These are phyloP conservation scores for Zonitis immaculata DNA, from an alignment of 2,888 invertebrate species.

Conservation along the genomic window DNA sequence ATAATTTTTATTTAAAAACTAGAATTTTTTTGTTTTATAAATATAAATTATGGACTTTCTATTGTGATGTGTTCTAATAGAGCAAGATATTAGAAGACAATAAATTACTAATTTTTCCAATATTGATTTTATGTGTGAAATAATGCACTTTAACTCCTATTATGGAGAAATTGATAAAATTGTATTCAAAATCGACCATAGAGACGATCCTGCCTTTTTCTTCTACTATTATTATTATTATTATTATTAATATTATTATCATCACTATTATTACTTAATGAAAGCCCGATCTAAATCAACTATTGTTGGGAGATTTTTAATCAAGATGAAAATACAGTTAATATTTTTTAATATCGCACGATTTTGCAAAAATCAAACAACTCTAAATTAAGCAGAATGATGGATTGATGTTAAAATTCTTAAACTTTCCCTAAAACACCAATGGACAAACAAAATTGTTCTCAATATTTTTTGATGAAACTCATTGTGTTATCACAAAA, in stretches of 20 bases:
- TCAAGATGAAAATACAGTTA: background rate
- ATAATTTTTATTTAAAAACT: too few relatives aligned
- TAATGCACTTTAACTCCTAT: background rate
- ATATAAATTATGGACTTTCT: background rate
- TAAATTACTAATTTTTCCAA: background rate
- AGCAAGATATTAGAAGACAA: background rate
- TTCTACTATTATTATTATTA: background rate
- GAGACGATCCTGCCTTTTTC: conserved; percentile 1
- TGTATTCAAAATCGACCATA: background rate
- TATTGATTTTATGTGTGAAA: background rate
- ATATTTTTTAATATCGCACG: conserved; percentile 1
- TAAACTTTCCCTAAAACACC: too few relatives aligned
- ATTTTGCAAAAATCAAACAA: conserved; percentile 3
- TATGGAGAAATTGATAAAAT: conserved; percentile 5
- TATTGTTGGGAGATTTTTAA: background rate
- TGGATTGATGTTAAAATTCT: too few relatives aligned
- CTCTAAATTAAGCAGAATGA: too few relatives aligned
- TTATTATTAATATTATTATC: background rate
- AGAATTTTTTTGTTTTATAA: too few relatives aligned
- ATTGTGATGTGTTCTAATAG: too few relatives aligned
- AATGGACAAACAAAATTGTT: background rate
- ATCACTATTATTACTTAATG: too few relatives aligned
- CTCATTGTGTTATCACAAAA: background rate
- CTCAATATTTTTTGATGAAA: background rate
- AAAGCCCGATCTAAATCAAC: background rate